phyloP scores from a whole-genome alignment of 1,140 invertebrate genomes.

The Drosophila watanabei region DNA sequence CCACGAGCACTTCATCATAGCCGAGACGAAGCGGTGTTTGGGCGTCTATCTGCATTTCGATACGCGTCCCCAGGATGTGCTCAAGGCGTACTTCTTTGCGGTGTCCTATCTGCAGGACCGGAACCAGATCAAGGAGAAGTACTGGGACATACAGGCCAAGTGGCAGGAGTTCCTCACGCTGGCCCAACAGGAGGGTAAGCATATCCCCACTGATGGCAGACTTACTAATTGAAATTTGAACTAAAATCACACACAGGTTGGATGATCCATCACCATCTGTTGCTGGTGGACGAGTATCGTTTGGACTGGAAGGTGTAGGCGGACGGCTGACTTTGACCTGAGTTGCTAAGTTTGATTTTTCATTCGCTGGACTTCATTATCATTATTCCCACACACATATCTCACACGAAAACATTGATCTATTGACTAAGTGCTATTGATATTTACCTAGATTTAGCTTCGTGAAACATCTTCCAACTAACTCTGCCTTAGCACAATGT shows the following conservation, averaged over 20 bases:
- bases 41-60: slow-evolving; percentile 85
- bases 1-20: slow-evolving; percentile 84
- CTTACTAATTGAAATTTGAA: slow-evolving; percentile 19
- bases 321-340: slow-evolving; percentile 27
- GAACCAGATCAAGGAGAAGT: slow-evolving; percentile 85
- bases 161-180: slow-evolving; percentile 83
- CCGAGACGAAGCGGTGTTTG: slow-evolving; percentile 77
- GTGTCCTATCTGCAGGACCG: slow-evolving; percentile 85
- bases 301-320: slow-evolving; percentile 85
- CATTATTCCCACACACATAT: slow-evolving; percentile 61
- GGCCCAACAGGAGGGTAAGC: slow-evolving; percentile 74
- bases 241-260: slow-evolving; percentile 86
- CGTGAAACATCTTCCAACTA: slow-evolving; percentile 75
- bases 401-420: slow-evolving; percentile 67
- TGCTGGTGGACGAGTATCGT: slow-evolving; percentile 86
- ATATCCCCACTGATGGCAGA: background rate
- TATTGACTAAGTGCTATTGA: slow-evolving; percentile 67
- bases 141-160: slow-evolving; percentile 86
- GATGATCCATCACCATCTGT: slow-evolving; percentile 86
- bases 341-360: slow-evolving; percentile 55
- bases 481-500: slow-evolving; percentile 78
- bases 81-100: slow-evolving; percentile 84
- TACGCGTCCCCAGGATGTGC: slow-evolving; percentile 75
- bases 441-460: slow-evolving; percentile 57
- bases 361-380: slow-evolving; percentile 43